Evolutionary conservation across 2,113 vertebrate species (phyloP), one percentile per base, ranked within the genome.

Genomic region (Lutjanus erythropterus): DNA sequence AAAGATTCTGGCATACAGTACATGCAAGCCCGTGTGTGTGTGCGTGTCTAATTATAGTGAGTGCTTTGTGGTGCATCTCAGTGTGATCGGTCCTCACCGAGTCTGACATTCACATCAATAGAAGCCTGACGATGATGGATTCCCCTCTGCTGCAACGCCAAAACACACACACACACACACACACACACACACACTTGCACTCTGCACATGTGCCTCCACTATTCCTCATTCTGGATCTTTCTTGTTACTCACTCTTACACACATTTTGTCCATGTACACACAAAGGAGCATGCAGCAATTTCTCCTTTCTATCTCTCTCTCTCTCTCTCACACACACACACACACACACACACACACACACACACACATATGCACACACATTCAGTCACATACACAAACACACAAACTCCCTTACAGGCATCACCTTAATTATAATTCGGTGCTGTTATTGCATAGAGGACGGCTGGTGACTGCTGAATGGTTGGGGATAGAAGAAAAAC

Each of bases 41-140:
- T 72, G 65, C 81, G 62, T 84, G 67, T 86, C 83, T 94, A 95
- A 95, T 95, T 94, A 93, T 75, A 90, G 88, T 91, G 92, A 95
- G 92, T 94, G 93, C 92, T 91, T 91, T 91, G 85, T 90, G 79
- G 87, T 88, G 83, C 60, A 83, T 80, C 86, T 87, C 88, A 88
- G 67, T 84, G 86, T 78, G 89, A 92, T 84, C 85, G 82, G 74
- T 88, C 91, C 88, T 93, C 87, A 81, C 88, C 70, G 90, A 79
- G 78, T 89, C 85, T 93, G 94, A 95, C 91, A 46, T 90, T 93
- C 90, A 67, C 93, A 93, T 95, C 94, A 93, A 94, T 94, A 93
- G 93, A 77, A 89, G 91, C 79, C 88, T 93, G 93, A 94, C 86
- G 88, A 93, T 93, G 94, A 95, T 94, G 90, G 91, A 93, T 95